Evolutionary conservation across 2,797 vertebrate species (phyloP).

Genomic region (Scomberomorus guttatus): DNA sequence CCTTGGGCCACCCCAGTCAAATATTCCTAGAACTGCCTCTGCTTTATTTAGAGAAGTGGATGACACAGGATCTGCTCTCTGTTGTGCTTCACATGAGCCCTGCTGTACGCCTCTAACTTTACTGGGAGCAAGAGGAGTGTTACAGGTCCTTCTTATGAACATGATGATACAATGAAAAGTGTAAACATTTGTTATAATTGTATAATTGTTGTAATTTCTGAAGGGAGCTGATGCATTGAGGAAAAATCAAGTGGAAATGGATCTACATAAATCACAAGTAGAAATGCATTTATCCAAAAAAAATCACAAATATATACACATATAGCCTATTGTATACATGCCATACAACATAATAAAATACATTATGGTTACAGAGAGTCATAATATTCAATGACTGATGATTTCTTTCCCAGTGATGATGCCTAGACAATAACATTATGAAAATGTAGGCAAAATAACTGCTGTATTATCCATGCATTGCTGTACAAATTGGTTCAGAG

Average conservation of each 20-base stretch:
- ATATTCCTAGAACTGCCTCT: too few species aligned
- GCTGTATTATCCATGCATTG: conserved; percentile 49
- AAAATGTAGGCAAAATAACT: conserved; percentile 35
- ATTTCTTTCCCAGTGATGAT: conserved; percentile 30
- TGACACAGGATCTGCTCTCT: not conserved
- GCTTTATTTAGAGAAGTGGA: conserved; percentile 36
- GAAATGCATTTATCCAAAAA: conserved; percentile 30
- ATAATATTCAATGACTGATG: conserved; percentile 55
- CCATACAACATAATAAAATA: conserved; percentile 42
- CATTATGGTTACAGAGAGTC: conserved; percentile 31
- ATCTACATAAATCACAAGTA: conserved; percentile 6
- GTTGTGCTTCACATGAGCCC: conserved; percentile 27
- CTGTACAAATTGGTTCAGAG: conserved; percentile 63
- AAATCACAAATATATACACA: conserved; percentile 4
- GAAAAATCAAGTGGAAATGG: conserved; percentile 18
- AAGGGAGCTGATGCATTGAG: conserved; percentile 19
- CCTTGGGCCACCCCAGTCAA: too few species aligned
- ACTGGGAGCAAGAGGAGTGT: conserved; percentile 13
- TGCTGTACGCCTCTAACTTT: conserved; percentile 31
- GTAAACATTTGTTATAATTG: conserved; percentile 33
- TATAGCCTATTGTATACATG: not conserved
- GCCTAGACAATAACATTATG: conserved; percentile 48
- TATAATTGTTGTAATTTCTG: conserved; percentile 21
- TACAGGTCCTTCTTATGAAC: conserved; percentile 18
- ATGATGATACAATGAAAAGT: conserved; percentile 26